phyloP scores from a whole-genome alignment of 2,888 invertebrate genomes.

The Formica aserva region DNA sequence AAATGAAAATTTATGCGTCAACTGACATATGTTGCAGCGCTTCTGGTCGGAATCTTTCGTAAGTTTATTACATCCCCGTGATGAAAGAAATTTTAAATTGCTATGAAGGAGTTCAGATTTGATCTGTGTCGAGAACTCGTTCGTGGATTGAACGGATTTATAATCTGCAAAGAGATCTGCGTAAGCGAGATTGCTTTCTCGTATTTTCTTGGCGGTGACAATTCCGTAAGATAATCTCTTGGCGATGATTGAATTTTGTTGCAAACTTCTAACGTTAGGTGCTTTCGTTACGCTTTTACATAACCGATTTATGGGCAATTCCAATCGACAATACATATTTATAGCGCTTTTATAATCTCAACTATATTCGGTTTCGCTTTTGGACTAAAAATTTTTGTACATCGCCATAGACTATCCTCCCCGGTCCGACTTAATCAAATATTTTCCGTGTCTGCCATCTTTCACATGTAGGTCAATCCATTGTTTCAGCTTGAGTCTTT shows the following conservation, averaged over 20 bases:
- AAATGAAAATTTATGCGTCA: constrained; percentile 18
- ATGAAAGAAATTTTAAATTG: constrained; percentile 31
- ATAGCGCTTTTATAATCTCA: neutral
- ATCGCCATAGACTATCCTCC: neutral
- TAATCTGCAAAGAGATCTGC: constrained; percentile 29
- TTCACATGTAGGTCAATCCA: neutral
- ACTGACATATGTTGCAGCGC: neutral
- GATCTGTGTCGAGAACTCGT: constrained; percentile 34
- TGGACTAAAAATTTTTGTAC: neutral
- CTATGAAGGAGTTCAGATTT: constrained; percentile 15
- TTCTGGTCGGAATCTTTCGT: constrained; percentile 18
- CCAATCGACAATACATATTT: constrained; percentile 21
- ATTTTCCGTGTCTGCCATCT: constrained; percentile 4
- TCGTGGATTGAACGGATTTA: constrained; percentile 44
- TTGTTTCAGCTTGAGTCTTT: constrained; percentile 25
- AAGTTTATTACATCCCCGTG: constrained; percentile 28
- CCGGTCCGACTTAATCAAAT: constrained; percentile 13
- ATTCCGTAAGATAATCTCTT: constrained; percentile 24
- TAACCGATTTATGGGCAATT: constrained; percentile 19
- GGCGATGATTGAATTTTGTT: constrained; percentile 25
- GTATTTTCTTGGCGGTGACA: constrained; percentile 28
- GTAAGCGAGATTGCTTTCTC: constrained; percentile 37
- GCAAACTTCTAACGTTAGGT: constrained; percentile 11
- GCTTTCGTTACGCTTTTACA: neutral
- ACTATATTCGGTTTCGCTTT: neutral